Conservation (phyloP, 2,888 invertebrate genomes). For the Elaeidobius kamerunicus region DNA sequence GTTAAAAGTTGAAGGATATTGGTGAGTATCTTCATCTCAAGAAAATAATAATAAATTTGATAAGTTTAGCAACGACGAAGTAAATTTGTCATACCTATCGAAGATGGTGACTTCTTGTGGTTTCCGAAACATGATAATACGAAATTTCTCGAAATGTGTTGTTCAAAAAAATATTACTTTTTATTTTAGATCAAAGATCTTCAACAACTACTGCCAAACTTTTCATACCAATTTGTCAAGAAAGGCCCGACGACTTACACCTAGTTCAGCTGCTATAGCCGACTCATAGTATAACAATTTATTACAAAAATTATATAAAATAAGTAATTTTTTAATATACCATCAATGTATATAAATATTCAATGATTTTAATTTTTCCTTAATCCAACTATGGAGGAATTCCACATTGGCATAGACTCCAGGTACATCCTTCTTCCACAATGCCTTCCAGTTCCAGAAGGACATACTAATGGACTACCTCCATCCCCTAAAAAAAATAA, state of each 20-base stretch:
- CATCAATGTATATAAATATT: background rate
- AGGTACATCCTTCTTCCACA: conserved; percentile 69
- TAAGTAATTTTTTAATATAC: background rate
- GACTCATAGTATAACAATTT: background rate
- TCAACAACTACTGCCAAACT: conserved; percentile 32
- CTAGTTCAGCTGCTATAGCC: conserved; percentile 88
- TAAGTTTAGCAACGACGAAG: conserved; percentile 48
- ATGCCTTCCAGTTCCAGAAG: conserved; percentile 85
- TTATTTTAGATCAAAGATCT: conserved; percentile 53
- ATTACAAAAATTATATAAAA: background rate
- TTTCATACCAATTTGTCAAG: conserved; percentile 27
- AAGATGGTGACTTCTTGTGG: conserved; percentile 67
- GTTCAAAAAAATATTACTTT: conserved; percentile 77
- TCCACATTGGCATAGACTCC: conserved; percentile 77
- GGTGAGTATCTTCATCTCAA: conserved; percentile 47
- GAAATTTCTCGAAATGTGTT: conserved; percentile 73
- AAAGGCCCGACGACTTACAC: conserved; percentile 88
- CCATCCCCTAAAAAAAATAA: conserved; percentile 32
- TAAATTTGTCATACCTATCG: conserved; percentile 64
- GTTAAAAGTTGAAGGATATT: conserved; percentile 89
- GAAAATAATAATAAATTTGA: too few species aligned
- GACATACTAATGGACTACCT: conserved; percentile 38
- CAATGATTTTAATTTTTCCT: conserved; percentile 40
- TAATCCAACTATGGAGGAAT: conserved; percentile 69
- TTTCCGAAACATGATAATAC: conserved; percentile 74